Evolutionary conservation across 2,113 vertebrate genomes (phyloP).

Genomic region (Equus przewalskii): DNA sequence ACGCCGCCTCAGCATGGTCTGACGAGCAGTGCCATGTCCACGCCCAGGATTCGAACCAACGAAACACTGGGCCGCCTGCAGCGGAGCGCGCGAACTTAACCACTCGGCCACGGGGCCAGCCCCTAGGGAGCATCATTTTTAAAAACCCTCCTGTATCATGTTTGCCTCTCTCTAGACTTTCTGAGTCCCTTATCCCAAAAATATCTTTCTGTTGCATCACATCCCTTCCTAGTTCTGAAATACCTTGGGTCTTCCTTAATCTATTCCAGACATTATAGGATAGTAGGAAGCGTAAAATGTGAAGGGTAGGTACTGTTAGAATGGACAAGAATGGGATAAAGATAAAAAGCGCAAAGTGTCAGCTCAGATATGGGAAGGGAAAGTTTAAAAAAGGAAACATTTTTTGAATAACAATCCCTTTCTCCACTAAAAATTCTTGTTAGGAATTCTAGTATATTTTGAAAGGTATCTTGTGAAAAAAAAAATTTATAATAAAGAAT

Average conservation of each 20-base stretch:
- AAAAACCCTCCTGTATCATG: neutral
- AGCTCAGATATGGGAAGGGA: neutral
- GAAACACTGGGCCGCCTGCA: too few species aligned
- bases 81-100: too few species aligned
- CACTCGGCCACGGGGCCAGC: too few species aligned
- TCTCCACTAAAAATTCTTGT: neutral
- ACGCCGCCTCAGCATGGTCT: too few species aligned
- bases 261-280: neutral
- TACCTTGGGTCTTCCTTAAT: neutral
- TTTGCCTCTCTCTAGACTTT: neutral
- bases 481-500: neutral
- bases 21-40: too few species aligned
- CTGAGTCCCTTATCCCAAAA: neutral
- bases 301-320: neutral
- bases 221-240: neutral
- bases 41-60: too few species aligned
- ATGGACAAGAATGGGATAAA: neutral
- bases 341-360: neutral
- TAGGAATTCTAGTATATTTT: conserved; percentile 11
- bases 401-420: neutral
- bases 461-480: neutral
- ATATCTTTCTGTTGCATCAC: neutral
- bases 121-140: neutral
- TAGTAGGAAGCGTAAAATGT: neutral
- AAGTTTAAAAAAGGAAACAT: neutral